These are phyloP conservation scores for Casuarius casuarius DNA, from an alignment of 2,113 vertebrate genomes.

Conservation along the genomic window DNA sequence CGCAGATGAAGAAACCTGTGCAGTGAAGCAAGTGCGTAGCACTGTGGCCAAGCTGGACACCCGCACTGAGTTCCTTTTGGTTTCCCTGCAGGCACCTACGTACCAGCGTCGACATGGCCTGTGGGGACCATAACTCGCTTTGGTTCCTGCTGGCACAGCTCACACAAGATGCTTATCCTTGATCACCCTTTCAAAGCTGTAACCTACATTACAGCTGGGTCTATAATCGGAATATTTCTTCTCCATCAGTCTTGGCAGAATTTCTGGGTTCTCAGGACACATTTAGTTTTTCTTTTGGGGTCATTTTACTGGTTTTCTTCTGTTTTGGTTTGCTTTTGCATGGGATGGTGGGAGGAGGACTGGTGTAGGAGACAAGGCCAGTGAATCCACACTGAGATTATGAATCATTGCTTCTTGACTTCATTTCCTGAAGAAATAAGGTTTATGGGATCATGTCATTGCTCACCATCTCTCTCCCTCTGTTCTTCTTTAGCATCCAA, in stretches of 20 bases:
- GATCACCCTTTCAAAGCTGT: neutral
- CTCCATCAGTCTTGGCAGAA: neutral
- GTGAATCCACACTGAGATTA: neutral
- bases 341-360: neutral
- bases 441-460: neutral
- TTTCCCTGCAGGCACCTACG: neutral
- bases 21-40: fast-evolving
- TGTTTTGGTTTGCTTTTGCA: neutral
- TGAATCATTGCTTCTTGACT: neutral
- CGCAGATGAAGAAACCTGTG: neutral
- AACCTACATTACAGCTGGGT: neutral
- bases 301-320: neutral
- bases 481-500: neutral
- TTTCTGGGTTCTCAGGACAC: neutral
- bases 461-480: neutral
- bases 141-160: neutral
- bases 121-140: neutral
- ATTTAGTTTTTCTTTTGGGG: neutral
- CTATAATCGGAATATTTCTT: neutral
- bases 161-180: neutral
- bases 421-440: neutral
- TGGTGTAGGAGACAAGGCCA: neutral
- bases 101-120: neutral
- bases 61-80: neutral
- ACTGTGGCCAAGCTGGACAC: neutral